These are phyloP conservation scores for Nomada fucata DNA, from an alignment of 2,888 invertebrate species.

Conservation along the genomic window DNA sequence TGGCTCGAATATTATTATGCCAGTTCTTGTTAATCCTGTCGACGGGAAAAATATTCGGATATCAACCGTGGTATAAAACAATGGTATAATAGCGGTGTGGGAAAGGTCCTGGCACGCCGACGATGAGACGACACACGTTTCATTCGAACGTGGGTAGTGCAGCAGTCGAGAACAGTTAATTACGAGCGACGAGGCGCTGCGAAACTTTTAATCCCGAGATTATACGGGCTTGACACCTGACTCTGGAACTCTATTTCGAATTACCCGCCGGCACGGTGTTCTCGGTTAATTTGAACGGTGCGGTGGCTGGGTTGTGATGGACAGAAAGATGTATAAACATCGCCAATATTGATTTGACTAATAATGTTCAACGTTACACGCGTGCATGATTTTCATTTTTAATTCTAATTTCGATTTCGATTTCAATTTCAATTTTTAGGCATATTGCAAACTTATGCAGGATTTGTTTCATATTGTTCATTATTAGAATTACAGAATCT, in stretches of 20 bases:
- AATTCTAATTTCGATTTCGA: too few species aligned
- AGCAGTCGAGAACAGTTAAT: conserved; percentile 44
- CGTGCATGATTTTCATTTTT: too few species aligned
- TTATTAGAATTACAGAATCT: too few species aligned
- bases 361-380: too few species aligned
- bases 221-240: conserved; percentile 37
- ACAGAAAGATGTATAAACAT: too few species aligned
- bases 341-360: too few species aligned
- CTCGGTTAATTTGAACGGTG: conserved; percentile 1
- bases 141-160: conserved; percentile 38
- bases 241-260: conserved; percentile 26
- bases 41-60: conserved; percentile 28
- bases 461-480: too few species aligned
- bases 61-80: conserved; percentile 36
- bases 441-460: too few species aligned
- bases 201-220: conserved; percentile 65
- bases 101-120: conserved; percentile 58
- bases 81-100: conserved; percentile 60
- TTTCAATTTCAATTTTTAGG: too few species aligned
- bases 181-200: conserved; percentile 43
- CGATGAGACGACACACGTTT: conserved; percentile 59
- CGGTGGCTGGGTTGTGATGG: not conserved
- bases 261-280: conserved; percentile 18
- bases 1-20: conserved; percentile 29
- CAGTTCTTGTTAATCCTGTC: conserved; percentile 47